These are phyloP conservation scores for Eupristina koningsbergeri DNA, from an alignment of 1,140 invertebrate genomes.

Conservation along the genomic window DNA sequence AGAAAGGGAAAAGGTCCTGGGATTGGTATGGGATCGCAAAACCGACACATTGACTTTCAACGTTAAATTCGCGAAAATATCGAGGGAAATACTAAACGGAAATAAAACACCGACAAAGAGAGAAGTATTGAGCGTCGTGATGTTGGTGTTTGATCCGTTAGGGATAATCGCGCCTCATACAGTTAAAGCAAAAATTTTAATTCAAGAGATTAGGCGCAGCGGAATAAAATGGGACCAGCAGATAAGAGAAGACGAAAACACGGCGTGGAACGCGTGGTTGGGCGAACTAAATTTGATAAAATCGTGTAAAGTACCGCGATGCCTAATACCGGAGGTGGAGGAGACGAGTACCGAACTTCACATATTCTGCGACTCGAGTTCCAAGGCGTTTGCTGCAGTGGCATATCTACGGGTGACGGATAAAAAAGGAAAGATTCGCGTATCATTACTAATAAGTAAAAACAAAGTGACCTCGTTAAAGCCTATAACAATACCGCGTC, in stretches of 20 bases:
- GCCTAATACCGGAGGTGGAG: no score
- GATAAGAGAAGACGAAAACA: neutral
- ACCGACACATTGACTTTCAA: neutral
- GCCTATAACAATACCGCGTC: no score
- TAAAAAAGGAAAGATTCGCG: no score
- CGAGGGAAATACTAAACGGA: no score
- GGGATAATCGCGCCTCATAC: slow-evolving; percentile 63
- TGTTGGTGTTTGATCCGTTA: slow-evolving; percentile 63
- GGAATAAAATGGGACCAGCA: slow-evolving; percentile 35
- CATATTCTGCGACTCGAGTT: no score
- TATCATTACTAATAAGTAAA: no score
- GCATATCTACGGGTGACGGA: no score
- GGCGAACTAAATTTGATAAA: neutral
- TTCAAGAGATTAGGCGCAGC: slow-evolving; percentile 61
- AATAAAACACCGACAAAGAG: slow-evolving; percentile 53
- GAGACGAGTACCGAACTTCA: no score
- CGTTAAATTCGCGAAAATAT: neutral
- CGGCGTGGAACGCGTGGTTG: neutral
- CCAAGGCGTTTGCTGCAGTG: no score
- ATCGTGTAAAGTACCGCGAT: no score
- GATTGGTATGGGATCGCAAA: neutral
- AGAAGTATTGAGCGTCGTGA: slow-evolving; percentile 53
- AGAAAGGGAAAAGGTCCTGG: neutral
- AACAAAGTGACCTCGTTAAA: no score
- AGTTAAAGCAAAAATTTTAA: slow-evolving; percentile 61